Percentiles rank a stretch among this genome's conserved stretches.
Evolutionary conservation across 1,140 invertebrate species (phyloP).

Genomic region (Diachasma alloeum): DNA sequence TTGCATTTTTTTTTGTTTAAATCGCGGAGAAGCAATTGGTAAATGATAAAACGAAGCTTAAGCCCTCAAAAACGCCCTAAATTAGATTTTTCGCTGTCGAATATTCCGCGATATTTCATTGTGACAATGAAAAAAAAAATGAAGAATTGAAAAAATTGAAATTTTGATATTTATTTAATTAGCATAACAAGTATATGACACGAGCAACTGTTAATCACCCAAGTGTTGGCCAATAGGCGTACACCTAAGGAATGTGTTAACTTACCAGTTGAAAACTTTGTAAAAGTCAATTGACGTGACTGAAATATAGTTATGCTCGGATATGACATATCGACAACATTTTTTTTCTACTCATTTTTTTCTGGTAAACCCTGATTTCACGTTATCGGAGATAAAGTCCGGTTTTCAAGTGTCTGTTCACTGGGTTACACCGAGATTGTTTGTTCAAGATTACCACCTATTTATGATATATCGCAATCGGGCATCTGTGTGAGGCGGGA

Average conservation of each 20-base stretch:
- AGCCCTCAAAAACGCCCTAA: no score
- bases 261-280: slow-evolving; percentile 28
- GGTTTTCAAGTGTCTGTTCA: background rate
- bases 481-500: no score
- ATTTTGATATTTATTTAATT: slow-evolving; percentile 39
- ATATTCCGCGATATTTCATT: no score
- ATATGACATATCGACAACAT: background rate
- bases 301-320: background rate
- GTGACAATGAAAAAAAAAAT: no score
- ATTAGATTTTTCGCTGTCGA: no score
- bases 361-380: background rate
- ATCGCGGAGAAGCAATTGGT: no score
- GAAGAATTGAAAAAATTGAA: background rate
- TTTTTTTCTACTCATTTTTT: background rate
- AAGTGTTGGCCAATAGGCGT: slow-evolving; percentile 33
- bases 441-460: no score
- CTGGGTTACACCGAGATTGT: background rate
- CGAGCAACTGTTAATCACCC: slow-evolving; percentile 13
- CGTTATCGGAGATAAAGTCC: background rate
- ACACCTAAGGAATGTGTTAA: slow-evolving; percentile 34
- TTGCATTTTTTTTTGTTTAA: no score
- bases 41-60: no score
- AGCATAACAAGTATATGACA: slow-evolving; percentile 40
- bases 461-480: no score
- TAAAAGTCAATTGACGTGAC: background rate